A percentile compares a stretch with the other conserved stretches of the same genome.
phyloP scores from a whole-genome alignment of 2,888 invertebrate genomes.

The Rhagonycha lutea region DNA sequence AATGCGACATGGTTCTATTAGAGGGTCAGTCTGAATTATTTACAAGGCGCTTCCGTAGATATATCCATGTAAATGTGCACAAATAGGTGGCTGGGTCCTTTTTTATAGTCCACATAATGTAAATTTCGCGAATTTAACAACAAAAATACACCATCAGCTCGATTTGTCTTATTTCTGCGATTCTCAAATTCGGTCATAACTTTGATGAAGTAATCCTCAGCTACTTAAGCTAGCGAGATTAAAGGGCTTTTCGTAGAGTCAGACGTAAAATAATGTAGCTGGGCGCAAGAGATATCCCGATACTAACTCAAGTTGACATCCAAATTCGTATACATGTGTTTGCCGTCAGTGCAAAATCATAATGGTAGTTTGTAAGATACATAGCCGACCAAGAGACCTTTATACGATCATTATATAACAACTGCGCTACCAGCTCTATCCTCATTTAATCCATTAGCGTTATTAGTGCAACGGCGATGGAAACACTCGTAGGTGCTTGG shows the following conservation, averaged over 20 bases:
- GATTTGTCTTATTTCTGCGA: conserved; percentile 6
- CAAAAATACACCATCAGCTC: background rate
- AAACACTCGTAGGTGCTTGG: conserved; percentile 13
- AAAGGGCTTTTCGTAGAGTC: conserved; percentile 53
- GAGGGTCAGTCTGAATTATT: conserved; percentile 55
- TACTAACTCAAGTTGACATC: conserved; percentile 56
- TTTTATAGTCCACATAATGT: conserved; percentile 11
- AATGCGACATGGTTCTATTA: conserved; percentile 48
- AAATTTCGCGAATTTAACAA: background rate
- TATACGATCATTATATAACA: conserved; percentile 19
- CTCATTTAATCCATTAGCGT: conserved; percentile 5
- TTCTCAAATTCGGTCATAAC: conserved; percentile 49
- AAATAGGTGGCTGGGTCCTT: conserved; percentile 42
- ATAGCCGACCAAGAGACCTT: conserved; percentile 41
- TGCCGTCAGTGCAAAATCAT: conserved; percentile 48
- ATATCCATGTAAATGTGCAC: conserved; percentile 49
- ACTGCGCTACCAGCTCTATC: conserved; percentile 11
- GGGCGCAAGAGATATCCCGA: conserved; percentile 54
- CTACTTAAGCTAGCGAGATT: conserved; percentile 55
- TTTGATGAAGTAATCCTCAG: conserved; percentile 55
- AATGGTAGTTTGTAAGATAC: conserved; percentile 48
- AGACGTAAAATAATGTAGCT: conserved; percentile 51
- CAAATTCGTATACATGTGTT: conserved; percentile 56
- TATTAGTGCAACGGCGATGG: conserved; percentile 11
- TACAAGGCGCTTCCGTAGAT: conserved; percentile 52